Percentiles rank a stretch among this genome's conserved stretches.
These are phyloP conservation scores for Arge pagana DNA, from an alignment of 2,888 invertebrate genomes.

Conservation along the genomic window DNA sequence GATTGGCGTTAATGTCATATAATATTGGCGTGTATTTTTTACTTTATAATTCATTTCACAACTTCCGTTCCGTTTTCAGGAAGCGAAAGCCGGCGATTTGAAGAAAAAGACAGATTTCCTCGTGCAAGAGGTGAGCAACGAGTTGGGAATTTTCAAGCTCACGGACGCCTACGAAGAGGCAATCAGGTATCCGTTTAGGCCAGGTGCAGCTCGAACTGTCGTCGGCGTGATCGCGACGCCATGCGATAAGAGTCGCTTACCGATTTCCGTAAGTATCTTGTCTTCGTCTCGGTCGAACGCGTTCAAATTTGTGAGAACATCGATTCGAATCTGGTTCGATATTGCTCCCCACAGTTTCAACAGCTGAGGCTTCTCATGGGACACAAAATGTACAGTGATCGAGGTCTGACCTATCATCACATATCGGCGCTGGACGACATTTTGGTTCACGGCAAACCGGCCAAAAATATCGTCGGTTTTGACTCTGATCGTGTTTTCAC, in stretches of 20 bases:
- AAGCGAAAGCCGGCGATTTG: constrained; percentile 40
- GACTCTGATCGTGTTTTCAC: constrained; percentile 67
- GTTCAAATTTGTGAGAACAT: background rate
- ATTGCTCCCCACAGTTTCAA: constrained; percentile 44
- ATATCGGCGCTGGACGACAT: constrained; percentile 66
- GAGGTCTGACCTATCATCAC: constrained; percentile 67
- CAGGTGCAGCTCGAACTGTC: constrained; percentile 75
- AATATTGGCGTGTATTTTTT: too few relatives aligned
- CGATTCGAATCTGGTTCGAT: background rate
- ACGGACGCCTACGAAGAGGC: constrained; percentile 68
- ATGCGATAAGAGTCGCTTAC: constrained; percentile 63
- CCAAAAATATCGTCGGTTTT: constrained; percentile 66
- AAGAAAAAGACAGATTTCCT: constrained; percentile 44
- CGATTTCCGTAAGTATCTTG: constrained; percentile 60
- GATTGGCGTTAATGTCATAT: too few relatives aligned
- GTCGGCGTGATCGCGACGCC: constrained; percentile 69
- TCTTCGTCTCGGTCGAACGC: too few relatives aligned
- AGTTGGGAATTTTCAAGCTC: constrained; percentile 58
- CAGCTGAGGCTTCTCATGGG: constrained; percentile 49
- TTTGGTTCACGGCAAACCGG: constrained; percentile 62
- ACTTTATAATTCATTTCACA: background rate
- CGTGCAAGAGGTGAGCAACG: constrained; percentile 57
- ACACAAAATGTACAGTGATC: constrained; percentile 59
- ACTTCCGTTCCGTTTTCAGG: constrained; percentile 38
- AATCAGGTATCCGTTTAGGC: constrained; percentile 73